These are phyloP conservation scores for Halcyon badia DNA, from an alignment of 2,797 vertebrate species.

Conservation along the genomic window DNA sequence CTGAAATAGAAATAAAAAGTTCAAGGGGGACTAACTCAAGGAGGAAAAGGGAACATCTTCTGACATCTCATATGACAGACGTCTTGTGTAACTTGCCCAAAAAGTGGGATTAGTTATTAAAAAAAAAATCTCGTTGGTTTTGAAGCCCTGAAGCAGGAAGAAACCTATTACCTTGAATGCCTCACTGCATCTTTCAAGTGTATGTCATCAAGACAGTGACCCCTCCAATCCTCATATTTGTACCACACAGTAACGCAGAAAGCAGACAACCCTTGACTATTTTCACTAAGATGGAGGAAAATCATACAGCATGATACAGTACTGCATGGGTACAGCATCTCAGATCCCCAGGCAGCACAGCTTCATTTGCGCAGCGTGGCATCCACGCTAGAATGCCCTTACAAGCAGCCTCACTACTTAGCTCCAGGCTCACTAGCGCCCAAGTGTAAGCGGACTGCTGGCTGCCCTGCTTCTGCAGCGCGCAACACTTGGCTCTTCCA, in stretches of 20 bases:
- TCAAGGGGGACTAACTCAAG: neutral
- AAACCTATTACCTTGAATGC: neutral
- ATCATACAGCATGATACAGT: neutral
- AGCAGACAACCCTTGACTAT: neutral
- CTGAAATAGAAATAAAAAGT: conserved; percentile 16
- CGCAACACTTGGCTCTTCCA: neutral
- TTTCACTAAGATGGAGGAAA: neutral
- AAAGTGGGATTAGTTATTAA: neutral
- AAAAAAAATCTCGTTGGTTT: neutral
- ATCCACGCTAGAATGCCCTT: rapidly evolving
- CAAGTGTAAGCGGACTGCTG: neutral
- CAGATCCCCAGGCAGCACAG: neutral
- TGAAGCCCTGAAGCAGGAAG: neutral
- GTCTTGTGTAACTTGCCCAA: neutral
- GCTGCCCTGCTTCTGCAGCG: neutral
- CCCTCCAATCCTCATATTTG: neutral
- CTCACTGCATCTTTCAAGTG: neutral
- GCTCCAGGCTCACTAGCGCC: rapidly evolving
- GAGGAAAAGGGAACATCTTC: neutral
- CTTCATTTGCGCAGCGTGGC: no score
- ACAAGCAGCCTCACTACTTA: neutral
- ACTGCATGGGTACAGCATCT: neutral
- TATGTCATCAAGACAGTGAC: neutral
- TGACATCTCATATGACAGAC: neutral
- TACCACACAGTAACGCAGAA: neutral